A percentile compares a stretch with the other conserved stretches of the same genome.
These are phyloP conservation scores for Lepisosteus osseus DNA, from an alignment of 2,113 vertebrate species.

Conservation along the genomic window DNA sequence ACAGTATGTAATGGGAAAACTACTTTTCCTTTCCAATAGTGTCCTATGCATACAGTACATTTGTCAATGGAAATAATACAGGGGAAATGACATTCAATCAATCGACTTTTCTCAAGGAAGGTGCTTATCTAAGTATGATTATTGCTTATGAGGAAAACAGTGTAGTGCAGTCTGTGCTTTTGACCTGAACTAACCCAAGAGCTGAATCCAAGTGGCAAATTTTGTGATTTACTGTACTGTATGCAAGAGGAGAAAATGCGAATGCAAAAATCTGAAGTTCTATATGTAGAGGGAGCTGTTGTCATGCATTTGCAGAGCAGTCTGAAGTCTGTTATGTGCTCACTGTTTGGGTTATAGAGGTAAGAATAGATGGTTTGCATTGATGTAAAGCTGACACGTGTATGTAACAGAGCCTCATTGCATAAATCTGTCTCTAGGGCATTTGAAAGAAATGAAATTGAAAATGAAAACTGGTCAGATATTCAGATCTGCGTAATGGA, in stretches of 20 bases:
- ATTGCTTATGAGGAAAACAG: background rate
- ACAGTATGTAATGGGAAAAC: too few species aligned
- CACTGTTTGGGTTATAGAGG: background rate
- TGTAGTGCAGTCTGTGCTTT: background rate
- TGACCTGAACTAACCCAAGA: background rate
- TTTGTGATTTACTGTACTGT: background rate
- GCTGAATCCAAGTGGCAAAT: background rate
- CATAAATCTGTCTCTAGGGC: constrained; percentile 21
- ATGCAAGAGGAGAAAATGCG: background rate
- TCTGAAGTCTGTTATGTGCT: background rate
- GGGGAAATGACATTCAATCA: too few species aligned
- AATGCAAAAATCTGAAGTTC: constrained; percentile 2
- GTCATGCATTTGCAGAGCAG: constrained; percentile 7
- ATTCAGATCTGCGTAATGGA: too few species aligned
- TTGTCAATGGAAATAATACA: too few species aligned
- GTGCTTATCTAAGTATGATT: background rate
- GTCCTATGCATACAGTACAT: too few species aligned
- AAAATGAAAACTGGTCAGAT: constrained; percentile 6
- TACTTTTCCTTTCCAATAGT: too few species aligned
- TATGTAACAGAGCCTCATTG: constrained; percentile 19
- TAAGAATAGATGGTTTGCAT: constrained; percentile 14
- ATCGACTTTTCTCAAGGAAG: background rate
- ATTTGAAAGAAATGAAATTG: constrained; percentile 9
- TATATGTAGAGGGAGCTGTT: constrained; percentile 31
- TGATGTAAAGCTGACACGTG: constrained; percentile 9